Evolutionary conservation across 2,113 vertebrate species (phyloP), one percentile per base, ranked within the genome.

Genomic region (Zosterops hypoxanthus): DNA sequence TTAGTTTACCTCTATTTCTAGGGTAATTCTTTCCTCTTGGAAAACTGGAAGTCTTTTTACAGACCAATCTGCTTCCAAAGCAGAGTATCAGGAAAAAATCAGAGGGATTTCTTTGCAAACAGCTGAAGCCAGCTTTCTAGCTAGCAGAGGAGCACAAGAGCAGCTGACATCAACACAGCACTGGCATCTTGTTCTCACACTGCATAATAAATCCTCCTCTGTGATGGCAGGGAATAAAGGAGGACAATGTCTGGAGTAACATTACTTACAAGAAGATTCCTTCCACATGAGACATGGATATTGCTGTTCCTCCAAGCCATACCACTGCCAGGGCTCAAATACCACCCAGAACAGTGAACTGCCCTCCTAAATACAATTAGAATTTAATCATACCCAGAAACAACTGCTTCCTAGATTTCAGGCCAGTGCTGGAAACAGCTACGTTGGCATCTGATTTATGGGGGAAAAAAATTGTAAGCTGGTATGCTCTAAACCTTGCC

Each of bases 11-110:
- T 71, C 25, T 68, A 10, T 75, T 93, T 82, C 56, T 56, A 75
- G 16, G 23, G 33, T 61, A 79, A 56, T 82, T 63, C 56, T 71
- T 81, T 33, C 34, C 34, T 87, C 41, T 33, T 53, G 33, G 39
- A 44, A 42, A 90, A 71, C 26, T 60, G 26, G 26, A 66, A 53
- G 33, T 34, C 42, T 82, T 77, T 77, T 66, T 39, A 79, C 0
- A 0, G 52, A 79, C 16, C 12, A 28, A 42, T 57, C 5, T 82
- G 36, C 61, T n/a, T 80, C 49, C 0, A 0, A 9, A 85, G 49
- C 25, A 82, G 77, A 86, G 69, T 3, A 11, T 49, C 69, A 44
- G 55, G 71, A 34, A 73, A 33, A 63, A 82, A 88, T 59, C 23
- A 71, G 20, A 85, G 42, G 12, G 55, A 73, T 91, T 68, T 89